phyloP scores from a whole-genome alignment of 2,888 invertebrate genomes.

The Oscheius sp. region DNA sequence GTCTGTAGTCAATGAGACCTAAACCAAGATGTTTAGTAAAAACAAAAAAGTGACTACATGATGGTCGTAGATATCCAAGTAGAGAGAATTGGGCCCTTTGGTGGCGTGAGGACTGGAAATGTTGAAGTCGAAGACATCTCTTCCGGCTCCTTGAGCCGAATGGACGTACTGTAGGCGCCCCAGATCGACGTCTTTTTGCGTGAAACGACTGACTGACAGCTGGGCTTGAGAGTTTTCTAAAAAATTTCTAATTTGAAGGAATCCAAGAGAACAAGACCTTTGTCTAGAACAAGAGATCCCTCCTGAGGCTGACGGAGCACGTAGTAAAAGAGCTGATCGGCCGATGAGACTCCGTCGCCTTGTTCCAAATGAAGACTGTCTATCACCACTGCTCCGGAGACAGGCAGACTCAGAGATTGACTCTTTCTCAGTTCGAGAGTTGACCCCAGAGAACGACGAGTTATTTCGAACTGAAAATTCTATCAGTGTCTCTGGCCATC shows the following conservation, averaged over 20 bases:
- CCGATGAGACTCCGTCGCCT: conserved; percentile 36
- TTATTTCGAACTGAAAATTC: conserved; percentile 26
- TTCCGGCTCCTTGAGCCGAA: conserved; percentile 25
- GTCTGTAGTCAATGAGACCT: conserved; percentile 47
- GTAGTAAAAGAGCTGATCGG: conserved; percentile 40
- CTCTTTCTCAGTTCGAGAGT: conserved; percentile 35
- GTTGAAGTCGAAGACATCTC: conserved; percentile 51
- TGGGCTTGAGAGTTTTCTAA: conserved; percentile 26
- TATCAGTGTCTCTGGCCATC: neutral
- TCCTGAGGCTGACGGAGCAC: conserved; percentile 38
- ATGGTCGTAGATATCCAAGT: conserved; percentile 48
- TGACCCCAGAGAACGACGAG: conserved; percentile 32
- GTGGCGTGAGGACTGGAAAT: conserved; percentile 42
- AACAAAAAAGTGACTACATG: conserved; percentile 26
- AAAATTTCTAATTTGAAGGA: neutral
- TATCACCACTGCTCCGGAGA: conserved; percentile 51
- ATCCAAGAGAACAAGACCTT: conserved; percentile 8
- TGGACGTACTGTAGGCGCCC: conserved; percentile 50
- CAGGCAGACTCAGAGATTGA: conserved; percentile 44
- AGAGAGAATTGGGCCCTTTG: conserved; percentile 53
- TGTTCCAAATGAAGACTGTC: conserved; percentile 46
- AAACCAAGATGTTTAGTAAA: neutral
- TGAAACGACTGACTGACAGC: conserved; percentile 34
- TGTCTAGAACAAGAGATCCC: conserved; percentile 42
- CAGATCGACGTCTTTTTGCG: conserved; percentile 39